Conservation (phyloP, 2,113 vertebrate genomes). For the Plestiodon gilberti region DNA sequence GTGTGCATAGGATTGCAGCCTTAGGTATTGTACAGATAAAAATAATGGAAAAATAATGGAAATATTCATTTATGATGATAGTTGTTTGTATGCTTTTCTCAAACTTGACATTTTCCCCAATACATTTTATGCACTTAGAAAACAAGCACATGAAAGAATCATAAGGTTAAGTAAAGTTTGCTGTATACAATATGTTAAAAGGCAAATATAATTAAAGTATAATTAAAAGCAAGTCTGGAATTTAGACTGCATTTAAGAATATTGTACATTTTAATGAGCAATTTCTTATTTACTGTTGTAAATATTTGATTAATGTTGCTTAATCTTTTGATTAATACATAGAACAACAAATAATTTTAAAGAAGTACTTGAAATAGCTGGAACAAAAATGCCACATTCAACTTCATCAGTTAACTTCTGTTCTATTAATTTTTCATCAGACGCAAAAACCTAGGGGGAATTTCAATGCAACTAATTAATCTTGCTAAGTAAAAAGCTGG, state of each 20-base stretch:
- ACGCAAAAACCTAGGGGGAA: constrained; percentile 64
- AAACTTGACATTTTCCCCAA: background rate
- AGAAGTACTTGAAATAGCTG: constrained; percentile 26
- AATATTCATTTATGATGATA: background rate
- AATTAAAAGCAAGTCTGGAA: constrained; percentile 35
- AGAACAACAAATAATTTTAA: constrained; percentile 28
- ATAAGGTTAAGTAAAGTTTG: constrained; percentile 44
- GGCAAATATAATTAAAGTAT: constrained; percentile 61
- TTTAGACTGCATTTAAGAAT: constrained; percentile 50
- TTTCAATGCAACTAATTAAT: constrained; percentile 70
- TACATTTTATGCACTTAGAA: background rate
- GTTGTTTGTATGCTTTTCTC: background rate
- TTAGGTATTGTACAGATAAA: background rate
- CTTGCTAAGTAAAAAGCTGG: constrained; percentile 63
- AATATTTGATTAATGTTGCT: constrained; percentile 63
- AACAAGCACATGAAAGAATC: background rate
- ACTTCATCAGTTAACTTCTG: constrained; percentile 71
- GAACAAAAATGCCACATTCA: constrained; percentile 31
- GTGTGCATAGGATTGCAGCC: no score
- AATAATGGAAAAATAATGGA: background rate
- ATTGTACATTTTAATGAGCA: constrained; percentile 53
- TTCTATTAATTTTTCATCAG: constrained; percentile 76
- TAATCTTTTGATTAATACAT: constrained; percentile 48
- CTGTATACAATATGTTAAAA: constrained; percentile 57
- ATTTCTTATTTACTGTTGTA: constrained; percentile 59